Percentiles rank a stretch among this genome's conserved stretches.
Conservation (phyloP, 2,113 vertebrate species). For the Nothocercus nigrocapillus region DNA sequence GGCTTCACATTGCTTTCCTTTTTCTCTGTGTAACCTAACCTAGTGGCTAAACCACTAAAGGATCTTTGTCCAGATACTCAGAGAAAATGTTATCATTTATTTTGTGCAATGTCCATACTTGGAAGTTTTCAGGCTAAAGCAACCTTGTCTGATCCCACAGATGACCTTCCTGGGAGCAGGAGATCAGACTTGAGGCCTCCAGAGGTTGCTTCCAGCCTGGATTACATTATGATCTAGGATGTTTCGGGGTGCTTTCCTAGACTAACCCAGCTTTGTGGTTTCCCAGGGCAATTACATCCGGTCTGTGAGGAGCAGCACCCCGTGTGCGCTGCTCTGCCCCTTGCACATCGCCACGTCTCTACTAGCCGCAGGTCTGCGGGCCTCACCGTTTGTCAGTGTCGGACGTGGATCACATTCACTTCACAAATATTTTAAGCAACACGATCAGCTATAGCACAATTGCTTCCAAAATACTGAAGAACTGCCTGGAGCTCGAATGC, state of each 20-base stretch:
- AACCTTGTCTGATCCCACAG: background rate
- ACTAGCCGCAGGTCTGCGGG: conserved; percentile 9
- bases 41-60: background rate
- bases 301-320: background rate
- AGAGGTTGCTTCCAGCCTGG: background rate
- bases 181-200: background rate
- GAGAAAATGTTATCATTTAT: background rate
- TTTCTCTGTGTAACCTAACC: too few relatives aligned
- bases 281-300: background rate
- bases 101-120: background rate
- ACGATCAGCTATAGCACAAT: conserved; percentile 32
- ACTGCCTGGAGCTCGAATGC: background rate
- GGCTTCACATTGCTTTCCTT: background rate
- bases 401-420: conserved; percentile 12
- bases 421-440: conserved; percentile 40
- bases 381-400: background rate
- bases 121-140: background rate
- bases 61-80: background rate
- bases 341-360: background rate
- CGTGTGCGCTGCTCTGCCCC: background rate
- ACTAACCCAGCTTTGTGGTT: background rate
- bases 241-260: background rate
- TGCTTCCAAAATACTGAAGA: background rate
- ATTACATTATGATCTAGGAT: background rate
- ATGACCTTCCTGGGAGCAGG: background rate